Evolutionary conservation across 2,113 vertebrate species (phyloP).

Genomic region (Cathartes aura): DNA sequence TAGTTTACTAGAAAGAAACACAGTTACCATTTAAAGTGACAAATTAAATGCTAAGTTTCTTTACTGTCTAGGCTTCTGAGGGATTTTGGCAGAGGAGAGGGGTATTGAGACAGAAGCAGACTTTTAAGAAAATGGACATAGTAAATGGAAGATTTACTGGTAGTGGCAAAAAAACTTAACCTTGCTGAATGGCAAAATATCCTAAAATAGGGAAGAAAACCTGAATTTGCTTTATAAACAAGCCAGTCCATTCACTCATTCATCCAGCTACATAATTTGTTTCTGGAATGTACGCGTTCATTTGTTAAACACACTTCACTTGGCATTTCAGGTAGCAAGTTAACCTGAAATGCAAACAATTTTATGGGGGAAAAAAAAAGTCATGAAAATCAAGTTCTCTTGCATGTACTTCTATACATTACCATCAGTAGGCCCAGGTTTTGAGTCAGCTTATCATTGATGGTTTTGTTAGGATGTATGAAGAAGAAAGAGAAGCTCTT

Average conservation of each 20-base stretch:
- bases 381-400: conserved; percentile 72
- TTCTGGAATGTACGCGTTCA: neutral
- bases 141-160: neutral
- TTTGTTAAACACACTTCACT: conserved; percentile 34
- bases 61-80: neutral
- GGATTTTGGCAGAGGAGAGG: neutral
- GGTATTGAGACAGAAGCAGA: neutral
- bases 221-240: neutral
- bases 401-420: conserved; percentile 51
- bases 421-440: conserved; percentile 30
- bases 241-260: neutral
- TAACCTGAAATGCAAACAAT: neutral
- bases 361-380: neutral
- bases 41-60: neutral
- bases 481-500: conserved; percentile 62
- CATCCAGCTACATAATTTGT: neutral
- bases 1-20: neutral
- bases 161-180: neutral
- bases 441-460: neutral
- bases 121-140: neutral
- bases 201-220: neutral
- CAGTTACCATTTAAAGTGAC: neutral
- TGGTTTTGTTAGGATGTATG: conserved; percentile 49
- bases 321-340: conserved; percentile 20
- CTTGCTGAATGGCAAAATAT: neutral